Evolutionary conservation across 1,140 invertebrate species (phyloP).

Genomic region (Drosophila willistoni): DNA sequence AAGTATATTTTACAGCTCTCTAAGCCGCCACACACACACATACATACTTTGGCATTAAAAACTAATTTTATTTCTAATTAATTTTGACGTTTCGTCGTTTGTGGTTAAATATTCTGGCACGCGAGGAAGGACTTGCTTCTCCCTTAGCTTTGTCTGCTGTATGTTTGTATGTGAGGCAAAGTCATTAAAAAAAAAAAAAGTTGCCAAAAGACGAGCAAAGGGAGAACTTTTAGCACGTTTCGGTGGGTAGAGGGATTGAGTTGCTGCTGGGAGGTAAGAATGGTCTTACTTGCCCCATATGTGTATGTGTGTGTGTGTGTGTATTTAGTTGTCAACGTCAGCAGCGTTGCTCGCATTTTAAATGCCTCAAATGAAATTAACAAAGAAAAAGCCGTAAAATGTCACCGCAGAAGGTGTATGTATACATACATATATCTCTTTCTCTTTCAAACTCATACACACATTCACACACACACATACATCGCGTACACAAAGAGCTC

Average conservation of each 20-base stretch:
- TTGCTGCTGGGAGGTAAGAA: background rate
- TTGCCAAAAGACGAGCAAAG: slow-evolving; percentile 66
- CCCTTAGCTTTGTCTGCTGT: slow-evolving; percentile 43
- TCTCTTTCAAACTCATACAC: slow-evolving; percentile 24
- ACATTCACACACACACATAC: slow-evolving; percentile 4
- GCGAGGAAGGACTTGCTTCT: slow-evolving; percentile 59
- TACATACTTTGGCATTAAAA: slow-evolving; percentile 69
- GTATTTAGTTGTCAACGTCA: slow-evolving; percentile 77
- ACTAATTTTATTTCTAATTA: slow-evolving; percentile 81
- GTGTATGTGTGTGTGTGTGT: slow-evolving; percentile 40
- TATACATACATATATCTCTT: slow-evolving; percentile 19
- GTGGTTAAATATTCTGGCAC: slow-evolving; percentile 78
- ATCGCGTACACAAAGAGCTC: slow-evolving; percentile 26
- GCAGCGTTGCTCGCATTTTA: slow-evolving; percentile 70
- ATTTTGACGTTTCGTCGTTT: slow-evolving; percentile 81
- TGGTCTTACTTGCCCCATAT: slow-evolving; percentile 17
- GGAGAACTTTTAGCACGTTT: slow-evolving; percentile 59
- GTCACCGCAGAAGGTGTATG: slow-evolving; percentile 71
- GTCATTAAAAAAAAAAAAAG: slow-evolving; percentile 69
- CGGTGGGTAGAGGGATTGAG: slow-evolving; percentile 8
- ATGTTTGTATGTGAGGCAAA: slow-evolving; percentile 39
- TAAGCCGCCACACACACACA: slow-evolving; percentile 29
- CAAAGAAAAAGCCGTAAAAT: slow-evolving; percentile 79
- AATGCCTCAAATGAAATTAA: slow-evolving; percentile 80
- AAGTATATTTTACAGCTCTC: slow-evolving; percentile 63